Percentiles rank a stretch among this genome's conserved stretches.
phyloP scores from a whole-genome alignment of 2,888 invertebrate genomes.

The Muschampia plurimacula region DNA sequence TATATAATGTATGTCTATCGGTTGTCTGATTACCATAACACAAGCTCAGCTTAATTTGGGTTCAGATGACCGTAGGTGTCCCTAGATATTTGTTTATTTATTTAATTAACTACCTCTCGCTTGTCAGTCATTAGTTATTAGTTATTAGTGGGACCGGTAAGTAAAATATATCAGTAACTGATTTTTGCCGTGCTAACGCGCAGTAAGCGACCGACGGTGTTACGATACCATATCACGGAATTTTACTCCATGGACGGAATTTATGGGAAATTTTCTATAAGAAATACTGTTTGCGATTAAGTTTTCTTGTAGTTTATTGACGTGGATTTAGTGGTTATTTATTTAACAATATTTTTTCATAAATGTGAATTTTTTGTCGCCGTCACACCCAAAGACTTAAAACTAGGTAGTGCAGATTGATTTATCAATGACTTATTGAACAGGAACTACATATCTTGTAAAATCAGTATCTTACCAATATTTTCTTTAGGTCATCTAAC shows the following conservation, averaged over 20 bases:
- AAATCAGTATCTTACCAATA: no score
- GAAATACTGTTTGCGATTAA: slow-evolving; percentile 15
- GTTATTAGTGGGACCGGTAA: background rate
- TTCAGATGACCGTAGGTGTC: no score
- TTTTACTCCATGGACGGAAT: slow-evolving; percentile 25
- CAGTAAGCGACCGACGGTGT: slow-evolving; percentile 41
- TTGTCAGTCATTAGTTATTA: background rate
- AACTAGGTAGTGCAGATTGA: no score
- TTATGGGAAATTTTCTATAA: slow-evolving; percentile 26
- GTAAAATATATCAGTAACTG: slow-evolving; percentile 45
- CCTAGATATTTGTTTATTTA: background rate
- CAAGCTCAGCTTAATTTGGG: no score
- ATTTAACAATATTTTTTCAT: no score
- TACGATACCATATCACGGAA: slow-evolving; percentile 47
- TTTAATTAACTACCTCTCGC: background rate
- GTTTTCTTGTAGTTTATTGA: slow-evolving; percentile 9
- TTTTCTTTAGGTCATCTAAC: no score
- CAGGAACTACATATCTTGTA: no score
- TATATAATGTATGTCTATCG: no score
- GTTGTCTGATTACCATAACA: no score
- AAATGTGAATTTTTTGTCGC: no score
- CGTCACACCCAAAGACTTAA: no score
- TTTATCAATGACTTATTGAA: no score
- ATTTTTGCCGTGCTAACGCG: slow-evolving; percentile 48
- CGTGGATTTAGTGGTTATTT: background rate